phyloP scores from a whole-genome alignment of 64 coral and sea anemone species.

The Catalaphyllia jardinei region DNA sequence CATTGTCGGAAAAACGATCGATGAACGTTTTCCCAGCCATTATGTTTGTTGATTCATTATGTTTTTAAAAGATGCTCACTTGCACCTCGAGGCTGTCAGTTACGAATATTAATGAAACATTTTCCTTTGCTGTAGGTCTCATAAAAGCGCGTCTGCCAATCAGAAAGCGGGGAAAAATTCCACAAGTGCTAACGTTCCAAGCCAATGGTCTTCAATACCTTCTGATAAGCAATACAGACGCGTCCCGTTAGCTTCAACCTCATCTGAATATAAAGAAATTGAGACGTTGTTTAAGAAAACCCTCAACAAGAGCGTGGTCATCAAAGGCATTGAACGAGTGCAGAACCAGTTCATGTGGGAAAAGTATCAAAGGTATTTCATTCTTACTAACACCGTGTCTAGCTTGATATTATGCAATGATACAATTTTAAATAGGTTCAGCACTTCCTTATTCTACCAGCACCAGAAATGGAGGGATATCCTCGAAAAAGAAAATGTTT shows the following conservation, averaged over 20 bases:
- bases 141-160: background rate
- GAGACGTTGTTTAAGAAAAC: background rate
- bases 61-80: too few relatives aligned
- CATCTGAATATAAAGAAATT: background rate
- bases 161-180: background rate
- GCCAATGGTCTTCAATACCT: background rate
- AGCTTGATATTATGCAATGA: too few relatives aligned
- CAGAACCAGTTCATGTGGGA: slow-evolving; percentile 71
- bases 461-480: too few relatives aligned
- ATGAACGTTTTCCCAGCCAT: too few relatives aligned
- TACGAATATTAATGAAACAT: background rate
- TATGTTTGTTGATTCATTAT: too few relatives aligned
- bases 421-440: too few relatives aligned
- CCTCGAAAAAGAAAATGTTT: too few relatives aligned
- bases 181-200: background rate
- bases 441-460: too few relatives aligned
- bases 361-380: slow-evolving; percentile 63
- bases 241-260: background rate
- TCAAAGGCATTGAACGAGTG: slow-evolving; percentile 43
- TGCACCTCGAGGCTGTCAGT: too few relatives aligned
- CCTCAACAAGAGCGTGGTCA: background rate
- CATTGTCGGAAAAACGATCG: too few relatives aligned
- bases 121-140: background rate
- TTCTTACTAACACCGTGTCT: background rate
- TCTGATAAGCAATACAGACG: background rate